Evolutionary conservation across 2,888 invertebrate species (phyloP).

Genomic region (Anorthoa munda): DNA sequence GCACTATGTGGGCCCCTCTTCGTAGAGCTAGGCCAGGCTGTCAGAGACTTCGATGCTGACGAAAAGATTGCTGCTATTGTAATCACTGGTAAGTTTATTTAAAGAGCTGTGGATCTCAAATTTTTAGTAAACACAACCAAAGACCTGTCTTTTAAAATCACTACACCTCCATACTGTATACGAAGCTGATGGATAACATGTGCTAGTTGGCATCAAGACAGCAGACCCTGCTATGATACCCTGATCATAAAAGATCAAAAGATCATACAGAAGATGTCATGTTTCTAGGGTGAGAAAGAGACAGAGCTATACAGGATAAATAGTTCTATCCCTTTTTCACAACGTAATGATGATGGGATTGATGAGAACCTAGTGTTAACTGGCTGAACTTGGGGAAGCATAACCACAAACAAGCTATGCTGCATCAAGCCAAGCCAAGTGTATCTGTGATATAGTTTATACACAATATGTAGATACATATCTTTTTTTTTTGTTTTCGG

Average conservation of each 20-base stretch:
- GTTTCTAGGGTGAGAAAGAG: too few species aligned
- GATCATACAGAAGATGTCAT: too few species aligned
- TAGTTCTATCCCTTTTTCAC: too few species aligned
- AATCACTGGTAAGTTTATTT: constrained; percentile 94
- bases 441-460: background rate
- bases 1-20: constrained; percentile 98
- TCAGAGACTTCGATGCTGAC: constrained; percentile 94
- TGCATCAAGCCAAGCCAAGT: background rate
- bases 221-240: too few species aligned
- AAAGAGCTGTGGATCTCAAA: background rate
- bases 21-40: constrained; percentile 94
- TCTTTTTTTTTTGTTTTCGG: too few species aligned
- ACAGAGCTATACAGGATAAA: too few species aligned
- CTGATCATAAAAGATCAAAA: too few species aligned
- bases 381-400: background rate
- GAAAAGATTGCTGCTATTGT: constrained; percentile 95
- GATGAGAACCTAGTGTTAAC: too few species aligned
- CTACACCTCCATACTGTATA: too few species aligned
- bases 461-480: background rate
- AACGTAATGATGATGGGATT: too few species aligned
- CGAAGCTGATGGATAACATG: too few species aligned
- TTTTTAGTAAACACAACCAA: background rate
- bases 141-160: background rate
- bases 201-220: too few species aligned
- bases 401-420: background rate